A percentile compares a stretch with the other conserved stretches of the same genome.
These are phyloP conservation scores for Bibio marci DNA, from an alignment of 2,888 invertebrate species.

Conservation along the genomic window DNA sequence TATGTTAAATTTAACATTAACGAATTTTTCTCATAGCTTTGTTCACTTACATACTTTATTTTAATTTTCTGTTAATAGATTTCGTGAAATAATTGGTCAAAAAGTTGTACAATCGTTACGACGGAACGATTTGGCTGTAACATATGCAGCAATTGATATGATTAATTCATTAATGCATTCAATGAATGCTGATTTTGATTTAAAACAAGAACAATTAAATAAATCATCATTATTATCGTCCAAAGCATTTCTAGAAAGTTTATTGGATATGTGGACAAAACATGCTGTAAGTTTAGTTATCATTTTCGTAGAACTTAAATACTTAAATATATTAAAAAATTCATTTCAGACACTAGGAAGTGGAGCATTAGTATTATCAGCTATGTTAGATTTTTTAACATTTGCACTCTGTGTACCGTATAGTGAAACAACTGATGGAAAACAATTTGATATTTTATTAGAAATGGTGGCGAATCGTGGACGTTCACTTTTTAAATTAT, in stretches of 20 bases:
- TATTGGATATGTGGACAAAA: conserved; percentile 86
- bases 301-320: no score
- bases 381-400: conserved; percentile 96
- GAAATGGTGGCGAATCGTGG: conserved; percentile 90
- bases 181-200: conserved; percentile 91
- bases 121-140: conserved; percentile 72
- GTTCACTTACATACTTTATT: conserved; percentile 1
- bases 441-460: conserved; percentile 81
- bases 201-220: conserved; percentile 94
- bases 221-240: conserved; percentile 90
- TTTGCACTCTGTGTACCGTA: conserved; percentile 97
- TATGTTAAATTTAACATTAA: conserved; percentile 26
- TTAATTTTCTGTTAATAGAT: no score
- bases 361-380: conserved; percentile 88
- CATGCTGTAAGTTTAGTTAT: conserved; percentile 57
- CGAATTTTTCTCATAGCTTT: conserved; percentile 1
- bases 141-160: conserved; percentile 94
- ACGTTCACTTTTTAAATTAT: conserved; percentile 76
- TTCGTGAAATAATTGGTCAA: conserved; percentile 86
- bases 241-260: conserved; percentile 75
- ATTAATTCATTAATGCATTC: conserved; percentile 97
- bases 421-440: conserved; percentile 96
- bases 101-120: conserved; percentile 84
- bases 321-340: neutral
- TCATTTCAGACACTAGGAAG: conserved; percentile 76